Evolutionary conservation across 2,113 vertebrate species (phyloP).

Genomic region (Capra hircus): DNA sequence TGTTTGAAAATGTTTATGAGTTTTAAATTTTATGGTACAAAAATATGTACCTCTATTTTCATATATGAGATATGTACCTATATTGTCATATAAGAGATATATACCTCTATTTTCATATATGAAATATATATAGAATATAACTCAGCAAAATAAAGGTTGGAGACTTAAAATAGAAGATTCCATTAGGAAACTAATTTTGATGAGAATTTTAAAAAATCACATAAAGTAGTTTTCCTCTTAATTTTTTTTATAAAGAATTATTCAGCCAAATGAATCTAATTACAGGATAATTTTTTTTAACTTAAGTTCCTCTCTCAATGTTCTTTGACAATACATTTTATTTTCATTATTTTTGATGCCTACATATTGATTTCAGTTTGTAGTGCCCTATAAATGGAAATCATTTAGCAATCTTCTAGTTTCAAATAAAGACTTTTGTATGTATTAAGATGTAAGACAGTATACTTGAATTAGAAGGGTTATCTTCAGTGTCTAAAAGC

Average conservation of each 20-base stretch:
- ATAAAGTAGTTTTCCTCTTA: not conserved
- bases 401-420: not conserved
- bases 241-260: not conserved
- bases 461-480: not conserved
- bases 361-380: not conserved
- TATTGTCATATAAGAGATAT: not conserved
- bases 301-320: not conserved
- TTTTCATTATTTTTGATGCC: not conserved
- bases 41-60: not conserved
- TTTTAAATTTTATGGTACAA: not conserved
- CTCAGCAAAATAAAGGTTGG: not conserved
- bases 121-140: not conserved
- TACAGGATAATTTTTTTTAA: not conserved
- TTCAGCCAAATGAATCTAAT: not conserved
- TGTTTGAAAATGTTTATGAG: not conserved
- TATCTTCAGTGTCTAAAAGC: not conserved
- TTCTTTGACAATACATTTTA: not conserved
- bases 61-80: not conserved
- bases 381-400: not conserved
- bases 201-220: not conserved
- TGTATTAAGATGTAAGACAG: not conserved
- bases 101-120: not conserved
- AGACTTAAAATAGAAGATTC: not conserved
- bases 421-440: not conserved
- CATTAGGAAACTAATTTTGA: not conserved